Evolutionary conservation across 2,888 invertebrate genomes (phyloP), one percentile per base, ranked within the genome.

Genomic region (Dromius quadrimaculatus): DNA sequence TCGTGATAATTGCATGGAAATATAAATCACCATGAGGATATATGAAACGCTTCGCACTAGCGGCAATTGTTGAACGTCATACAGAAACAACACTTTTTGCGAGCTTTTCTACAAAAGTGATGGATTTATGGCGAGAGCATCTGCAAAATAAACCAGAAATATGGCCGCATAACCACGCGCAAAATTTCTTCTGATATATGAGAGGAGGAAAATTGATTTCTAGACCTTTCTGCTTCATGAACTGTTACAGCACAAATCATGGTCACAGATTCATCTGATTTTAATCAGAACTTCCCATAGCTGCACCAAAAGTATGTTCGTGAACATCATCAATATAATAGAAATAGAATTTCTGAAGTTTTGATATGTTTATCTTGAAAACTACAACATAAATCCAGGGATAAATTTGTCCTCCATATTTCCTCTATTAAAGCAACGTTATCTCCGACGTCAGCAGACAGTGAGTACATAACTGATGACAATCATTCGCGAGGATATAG

Each of bases 81-180:
- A 43, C 63, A 63, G 63, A 45, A 63, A 43, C 45, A 63, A 63
- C 63, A 63, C 63, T 63, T 63, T 63, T 63, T 63, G 63, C 63
- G 41, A 43, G 45, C 20, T 63, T 63, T 41, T 63, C 41, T 63
- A 63, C 63, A 63, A 63, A 63, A 63, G 45, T 63, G 63, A 63
- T 63, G 63, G 45, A 63, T 63, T 63, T 63, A 63, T 63, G 43
- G 41, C 19, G 9, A 28, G 45, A 43, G 23, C 63, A 63, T 43
- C 28, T 63, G 63, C 63, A 63, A 63, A 63, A 63, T 63, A 63
- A 63, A 63, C 63, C 63, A 63, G 45, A 63, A 63, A 63, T 63
- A 63, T 63, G 63, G 45, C 63, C 45, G 43, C 43, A 43, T 63
- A 62, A 63, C 63, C 63, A 63, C 63, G 63, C 45, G 63, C 63